Evolutionary conservation across 2,113 vertebrate genomes (phyloP), one percentile per base, ranked within the genome.

Genomic region (Pongo pygmaeus): DNA sequence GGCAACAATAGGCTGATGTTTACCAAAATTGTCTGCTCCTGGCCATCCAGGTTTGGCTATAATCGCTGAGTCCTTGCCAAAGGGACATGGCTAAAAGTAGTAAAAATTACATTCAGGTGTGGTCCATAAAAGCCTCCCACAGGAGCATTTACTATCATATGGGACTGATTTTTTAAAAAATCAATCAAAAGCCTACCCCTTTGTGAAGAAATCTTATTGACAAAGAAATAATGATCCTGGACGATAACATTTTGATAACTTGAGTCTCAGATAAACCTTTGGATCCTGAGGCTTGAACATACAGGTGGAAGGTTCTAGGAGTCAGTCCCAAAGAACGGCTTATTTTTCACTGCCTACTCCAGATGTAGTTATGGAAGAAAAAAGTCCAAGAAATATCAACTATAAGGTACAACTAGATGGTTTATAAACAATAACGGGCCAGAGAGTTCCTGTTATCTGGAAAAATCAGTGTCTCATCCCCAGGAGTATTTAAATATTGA

Each of bases 261-360:
- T 74, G 27, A 94, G 69, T 61, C 8, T 50, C 16, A 32, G n/a
- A 70, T 46, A 38, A 81, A 64, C 0, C 3, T 61, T 55, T 30
- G 11, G 6, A 17, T n/a, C 9, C 7, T 38, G 35, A 67, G 23
- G 9, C 1, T 23, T 35, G 1, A 0, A 8, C 18, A 50, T 50
- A 6, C 0, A 50, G 7, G 6, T 22, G 64, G 3, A 22, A 78
- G 43, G 10, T 61, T 80, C 10, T 12, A 18, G 80, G 23, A 30
- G 25, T 46, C 22, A 87, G 7, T 11, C 5, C 57, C 4, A 50
- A 20, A 64, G 38, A 43, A 32, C 13, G 40, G 25, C 2, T 30
- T 35, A 11, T 23, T 78, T 48, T 30, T 8, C 4, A 18, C 20
- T n/a, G 18, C 13, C 52, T 57, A 27, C 14, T n/a, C 46, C 18